Base-by-base conservation (phyloP, 2,888 invertebrate species). In the Meandrusa payeni region DNA sequence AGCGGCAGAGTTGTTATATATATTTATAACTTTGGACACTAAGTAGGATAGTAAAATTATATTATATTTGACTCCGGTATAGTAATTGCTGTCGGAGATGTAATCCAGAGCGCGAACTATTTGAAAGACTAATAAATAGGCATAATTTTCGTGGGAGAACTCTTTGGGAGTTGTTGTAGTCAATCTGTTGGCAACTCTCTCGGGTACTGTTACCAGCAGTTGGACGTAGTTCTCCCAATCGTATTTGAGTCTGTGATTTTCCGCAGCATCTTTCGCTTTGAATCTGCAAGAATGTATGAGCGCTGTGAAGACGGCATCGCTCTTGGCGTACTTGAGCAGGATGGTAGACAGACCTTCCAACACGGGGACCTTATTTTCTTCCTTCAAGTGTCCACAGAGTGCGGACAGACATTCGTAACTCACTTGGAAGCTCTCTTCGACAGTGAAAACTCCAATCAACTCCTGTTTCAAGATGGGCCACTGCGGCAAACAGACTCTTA, bases 141-240 rank as follows among this genome's bases (percentile, higher is more conserved):
- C 81, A 64, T 90, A 94, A 11, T 79, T 81, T 7, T 89, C 78
- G 0, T 89, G 79, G 0, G 88, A 73, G 61, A 93, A 94, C 9
- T 89, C 78, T 45, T 87, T 80, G 0, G 91, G 90, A 2, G 90
- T 78, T 17, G 89, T 76, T 1, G 76, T 79, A 47, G 90, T 76
- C 15, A 92, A 55, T 54, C 87, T 88, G 62, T 96, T 96, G 4
- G 94, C 93, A 26, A 95, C 77, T 51, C 92, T 81, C 56, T 87
- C 91, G 0, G 95, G 95, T 36, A 95, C 57, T 1, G 93, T 92
- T 3, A 91, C 76, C 37, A 95, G 57, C 31, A 90, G 57, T 60
- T 93, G 93, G 0, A 93, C 81, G 11, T 89, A 90, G 20, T 78
- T 81, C 46, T 88, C 82, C 87, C 90, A 90, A 1, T 80, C 72